phyloP scores from a whole-genome alignment of 2,113 vertebrate species.

The Campylomormyrus tamandua region DNA sequence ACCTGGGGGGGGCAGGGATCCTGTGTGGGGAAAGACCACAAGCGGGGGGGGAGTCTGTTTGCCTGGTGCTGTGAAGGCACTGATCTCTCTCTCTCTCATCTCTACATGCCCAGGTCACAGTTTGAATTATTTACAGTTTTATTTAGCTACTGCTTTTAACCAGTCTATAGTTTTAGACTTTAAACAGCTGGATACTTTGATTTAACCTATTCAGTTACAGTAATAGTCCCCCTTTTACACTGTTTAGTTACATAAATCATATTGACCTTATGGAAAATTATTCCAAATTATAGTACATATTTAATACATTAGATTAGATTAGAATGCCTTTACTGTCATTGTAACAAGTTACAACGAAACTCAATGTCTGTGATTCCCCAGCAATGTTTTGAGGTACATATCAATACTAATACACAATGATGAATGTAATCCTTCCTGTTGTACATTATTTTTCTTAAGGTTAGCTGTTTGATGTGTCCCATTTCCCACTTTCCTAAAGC shows the following conservation, averaged over 20 bases:
- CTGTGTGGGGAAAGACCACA: background rate
- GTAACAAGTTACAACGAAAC: background rate
- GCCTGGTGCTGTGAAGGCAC: conserved; percentile 5
- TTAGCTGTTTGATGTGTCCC: background rate
- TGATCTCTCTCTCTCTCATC: conserved; percentile 5
- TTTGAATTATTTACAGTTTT: conserved; percentile 2
- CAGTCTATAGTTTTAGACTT: conserved; percentile 5
- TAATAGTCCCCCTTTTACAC: background rate
- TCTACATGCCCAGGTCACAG: background rate
- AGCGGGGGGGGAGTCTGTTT: background rate
- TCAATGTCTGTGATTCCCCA: background rate
- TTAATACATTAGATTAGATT: background rate
- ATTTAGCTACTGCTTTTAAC: conserved; percentile 4
- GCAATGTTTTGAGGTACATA: background rate
- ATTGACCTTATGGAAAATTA: background rate
- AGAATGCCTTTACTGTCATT: background rate
- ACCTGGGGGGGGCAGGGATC: background rate
- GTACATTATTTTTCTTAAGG: background rate
- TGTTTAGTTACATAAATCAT: background rate
- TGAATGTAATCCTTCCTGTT: background rate
- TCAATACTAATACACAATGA: background rate
- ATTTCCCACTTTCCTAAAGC: background rate
- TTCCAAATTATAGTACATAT: background rate
- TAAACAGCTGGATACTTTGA: background rate
- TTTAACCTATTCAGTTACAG: background rate